Evolutionary conservation across 2,888 invertebrate species (phyloP), one percentile per base, ranked within the genome.

Genomic region (Drosophila planitibia): DNA sequence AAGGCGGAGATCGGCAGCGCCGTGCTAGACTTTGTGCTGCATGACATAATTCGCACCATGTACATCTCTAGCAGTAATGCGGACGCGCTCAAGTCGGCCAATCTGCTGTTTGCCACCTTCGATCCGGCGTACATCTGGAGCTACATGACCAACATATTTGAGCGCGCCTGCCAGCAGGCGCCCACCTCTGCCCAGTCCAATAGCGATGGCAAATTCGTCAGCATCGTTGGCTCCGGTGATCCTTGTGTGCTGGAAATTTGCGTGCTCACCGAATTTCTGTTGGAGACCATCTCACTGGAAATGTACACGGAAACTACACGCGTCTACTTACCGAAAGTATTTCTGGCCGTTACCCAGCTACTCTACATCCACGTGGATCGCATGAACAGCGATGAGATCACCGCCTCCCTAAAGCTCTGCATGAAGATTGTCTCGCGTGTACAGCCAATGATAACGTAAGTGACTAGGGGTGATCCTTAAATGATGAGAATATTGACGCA

Each of bases 111-210:
- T 91, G 96, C 96, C 64, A 96, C 97, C 0, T 94, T 98, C 74
- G 97, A 97, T 91, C 96, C 96, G n/a, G 96, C 96, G 68, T 98
- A 97, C 90, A 96, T 98, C 66, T 98, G 98, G 98, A 95, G 96
- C 76, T 97, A 96, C 90, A 95, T 97, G 80, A 96, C 96, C 33
- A 94, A 94, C 78, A 93, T 96, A 73, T 96, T 95, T 83, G 95
- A 95, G 67, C 95, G 95, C 68, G 94, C 95, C 1, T 95, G 95
- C 81, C 93, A 93, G 75, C 81, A 85, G 66, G 92, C 91, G 51
- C 81, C 76, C 41, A 81, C 70, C 68, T 61, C 77, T 32, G 49
- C 54, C 39, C 81, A 91, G 68, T 70, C 71, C 55, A 71, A 64
- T 22, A 78, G 85, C 35, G 85, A 90, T 67, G 77, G 82, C 53